Conservation (phyloP, 2,888 invertebrate species). For the Xanthorhoe designata region DNA sequence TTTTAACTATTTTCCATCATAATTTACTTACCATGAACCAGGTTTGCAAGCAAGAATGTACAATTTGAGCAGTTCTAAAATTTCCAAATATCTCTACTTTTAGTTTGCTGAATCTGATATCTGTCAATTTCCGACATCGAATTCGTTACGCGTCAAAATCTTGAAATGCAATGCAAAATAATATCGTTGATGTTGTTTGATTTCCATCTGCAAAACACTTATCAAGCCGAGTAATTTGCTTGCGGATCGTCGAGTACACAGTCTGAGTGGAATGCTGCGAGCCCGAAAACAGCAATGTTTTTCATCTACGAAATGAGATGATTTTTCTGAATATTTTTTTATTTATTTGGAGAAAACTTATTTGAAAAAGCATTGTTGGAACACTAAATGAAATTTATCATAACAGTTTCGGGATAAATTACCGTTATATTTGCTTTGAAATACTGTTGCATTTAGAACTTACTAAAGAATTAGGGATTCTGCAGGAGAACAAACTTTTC, state of each 20-base stretch:
- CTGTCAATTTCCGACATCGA: conserved; percentile 9
- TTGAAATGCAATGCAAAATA: conserved; percentile 20
- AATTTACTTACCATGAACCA: too few species aligned
- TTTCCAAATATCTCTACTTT: too few species aligned
- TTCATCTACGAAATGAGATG: conserved; percentile 11
- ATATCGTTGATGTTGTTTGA: conserved; percentile 27
- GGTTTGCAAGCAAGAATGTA: too few species aligned
- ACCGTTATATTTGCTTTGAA: too few species aligned
- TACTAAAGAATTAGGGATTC: too few species aligned
- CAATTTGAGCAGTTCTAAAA: too few species aligned
- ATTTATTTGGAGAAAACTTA: neutral
- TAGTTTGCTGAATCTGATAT: neutral
- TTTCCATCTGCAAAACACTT: conserved; percentile 29
- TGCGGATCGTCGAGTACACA: conserved; percentile 25
- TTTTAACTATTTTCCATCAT: too few species aligned
- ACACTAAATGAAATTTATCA: too few species aligned
- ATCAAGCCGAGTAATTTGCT: conserved; percentile 25
- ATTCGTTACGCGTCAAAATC: conserved; percentile 17
- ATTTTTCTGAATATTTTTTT: conserved; percentile 4
- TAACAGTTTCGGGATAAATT: too few species aligned
- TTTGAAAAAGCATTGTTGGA: too few species aligned
- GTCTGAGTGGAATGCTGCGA: conserved; percentile 25
- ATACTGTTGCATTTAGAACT: too few species aligned
- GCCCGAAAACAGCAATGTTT: conserved; percentile 10
- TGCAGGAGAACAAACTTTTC: too few species aligned